Percentiles rank a stretch among this genome's conserved stretches.
These are phyloP conservation scores for Cyrtonyx montezumae DNA, from an alignment of 2,113 vertebrate genomes.

Conservation along the genomic window DNA sequence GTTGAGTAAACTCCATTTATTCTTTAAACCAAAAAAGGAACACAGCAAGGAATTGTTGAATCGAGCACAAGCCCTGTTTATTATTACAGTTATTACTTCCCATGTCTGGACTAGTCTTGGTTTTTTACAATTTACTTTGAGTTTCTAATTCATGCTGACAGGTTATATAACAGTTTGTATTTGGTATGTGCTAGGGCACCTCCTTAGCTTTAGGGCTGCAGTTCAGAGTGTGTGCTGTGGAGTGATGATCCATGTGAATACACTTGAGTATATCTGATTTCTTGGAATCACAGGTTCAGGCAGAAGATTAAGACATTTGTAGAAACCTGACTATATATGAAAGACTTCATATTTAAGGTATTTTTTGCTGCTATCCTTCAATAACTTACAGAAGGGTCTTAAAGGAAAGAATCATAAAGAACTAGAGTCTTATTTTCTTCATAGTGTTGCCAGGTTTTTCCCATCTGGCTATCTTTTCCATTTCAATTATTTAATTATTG, in stretches of 20 bases:
- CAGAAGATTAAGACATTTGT: background rate
- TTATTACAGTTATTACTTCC: background rate
- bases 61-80: background rate
- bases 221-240: background rate
- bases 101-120: background rate
- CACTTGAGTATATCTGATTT: background rate
- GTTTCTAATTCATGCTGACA: background rate
- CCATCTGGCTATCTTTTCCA: background rate
- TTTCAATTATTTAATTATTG: background rate
- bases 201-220: background rate
- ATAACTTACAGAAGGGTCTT: background rate
- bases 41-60: background rate
- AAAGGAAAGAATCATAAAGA: background rate
- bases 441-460: background rate
- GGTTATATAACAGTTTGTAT: background rate
- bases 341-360: background rate
- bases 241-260: background rate
- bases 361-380: background rate
- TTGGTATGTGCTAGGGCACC: background rate
- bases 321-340: background rate
- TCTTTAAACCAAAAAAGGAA: background rate
- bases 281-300: background rate
- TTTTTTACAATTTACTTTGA: background rate
- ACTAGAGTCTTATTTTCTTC: background rate
- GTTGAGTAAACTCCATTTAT: background rate